These are phyloP conservation scores for Dendrocincla tyrannina DNA, from an alignment of 2,797 vertebrate genomes.

Conservation along the genomic window DNA sequence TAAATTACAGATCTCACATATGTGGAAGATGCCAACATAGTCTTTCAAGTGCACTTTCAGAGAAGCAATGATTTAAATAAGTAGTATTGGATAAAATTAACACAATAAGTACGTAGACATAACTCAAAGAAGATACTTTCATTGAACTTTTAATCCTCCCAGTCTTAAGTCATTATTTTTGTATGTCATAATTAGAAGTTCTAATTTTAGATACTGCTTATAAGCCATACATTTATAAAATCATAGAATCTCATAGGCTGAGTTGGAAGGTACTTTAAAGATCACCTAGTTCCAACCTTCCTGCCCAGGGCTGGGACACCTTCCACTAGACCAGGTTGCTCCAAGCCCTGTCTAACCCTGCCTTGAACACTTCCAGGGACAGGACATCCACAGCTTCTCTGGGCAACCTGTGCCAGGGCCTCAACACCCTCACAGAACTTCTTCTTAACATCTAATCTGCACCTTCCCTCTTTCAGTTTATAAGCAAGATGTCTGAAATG, in stretches of 20 bases:
- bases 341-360: background rate
- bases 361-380: background rate
- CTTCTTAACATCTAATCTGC: background rate
- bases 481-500: background rate
- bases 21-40: background rate
- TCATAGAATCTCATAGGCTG: background rate
- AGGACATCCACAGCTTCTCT: background rate
- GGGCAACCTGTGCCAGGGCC: background rate
- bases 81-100: background rate
- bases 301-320: background rate
- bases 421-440: background rate
- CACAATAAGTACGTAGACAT: background rate
- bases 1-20: background rate
- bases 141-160: background rate
- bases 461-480: background rate
- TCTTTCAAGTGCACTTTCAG: background rate
- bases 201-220: background rate
- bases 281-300: background rate
- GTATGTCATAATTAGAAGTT: background rate
- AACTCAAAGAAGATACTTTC: background rate
- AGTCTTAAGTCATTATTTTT: background rate
- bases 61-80: slow-evolving; percentile 20
- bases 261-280: background rate
- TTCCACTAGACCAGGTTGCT: rapidly evolving
- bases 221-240: background rate